phyloP scores from a whole-genome alignment of 2,888 invertebrate species.

The Cepaea hortensis region DNA sequence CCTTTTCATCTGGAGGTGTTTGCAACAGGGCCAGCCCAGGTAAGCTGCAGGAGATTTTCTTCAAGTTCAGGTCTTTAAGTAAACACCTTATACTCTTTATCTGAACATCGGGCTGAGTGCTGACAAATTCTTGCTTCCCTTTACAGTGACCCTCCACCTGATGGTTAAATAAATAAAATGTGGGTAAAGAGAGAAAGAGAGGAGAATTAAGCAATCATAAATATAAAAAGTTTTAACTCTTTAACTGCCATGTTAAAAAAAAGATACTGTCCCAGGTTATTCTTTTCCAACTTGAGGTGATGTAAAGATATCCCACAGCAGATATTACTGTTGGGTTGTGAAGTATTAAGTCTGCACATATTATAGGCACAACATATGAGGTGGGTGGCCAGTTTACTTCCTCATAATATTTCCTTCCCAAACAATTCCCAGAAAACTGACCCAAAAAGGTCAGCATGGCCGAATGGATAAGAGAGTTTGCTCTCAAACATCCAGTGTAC shows the following conservation, averaged over 20 bases:
- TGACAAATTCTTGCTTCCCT: not conserved
- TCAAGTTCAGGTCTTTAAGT: slow-evolving; percentile 29
- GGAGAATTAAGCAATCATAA: not conserved
- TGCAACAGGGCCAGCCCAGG: not conserved
- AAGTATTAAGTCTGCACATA: no score
- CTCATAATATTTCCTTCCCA: no score
- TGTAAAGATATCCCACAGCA: no score
- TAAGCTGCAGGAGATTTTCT: not conserved
- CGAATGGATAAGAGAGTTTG: no score
- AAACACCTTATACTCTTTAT: slow-evolving; percentile 7
- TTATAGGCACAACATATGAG: no score
- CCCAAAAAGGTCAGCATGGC: no score
- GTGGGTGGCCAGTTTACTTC: no score
- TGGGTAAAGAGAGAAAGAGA: not conserved
- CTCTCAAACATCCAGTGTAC: no score
- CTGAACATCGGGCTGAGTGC: not conserved
- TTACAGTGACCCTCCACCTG: slow-evolving; percentile 40
- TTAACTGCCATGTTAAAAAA: not conserved
- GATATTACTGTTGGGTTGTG: no score
- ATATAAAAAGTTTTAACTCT: not conserved
- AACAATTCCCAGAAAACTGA: no score
- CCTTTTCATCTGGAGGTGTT: not conserved
- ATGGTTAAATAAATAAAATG: not conserved
- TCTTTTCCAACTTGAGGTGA: not conserved
- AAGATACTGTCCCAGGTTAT: not conserved